phyloP scores from a whole-genome alignment of 2,888 invertebrate genomes.

The Cyclophora punctaria region DNA sequence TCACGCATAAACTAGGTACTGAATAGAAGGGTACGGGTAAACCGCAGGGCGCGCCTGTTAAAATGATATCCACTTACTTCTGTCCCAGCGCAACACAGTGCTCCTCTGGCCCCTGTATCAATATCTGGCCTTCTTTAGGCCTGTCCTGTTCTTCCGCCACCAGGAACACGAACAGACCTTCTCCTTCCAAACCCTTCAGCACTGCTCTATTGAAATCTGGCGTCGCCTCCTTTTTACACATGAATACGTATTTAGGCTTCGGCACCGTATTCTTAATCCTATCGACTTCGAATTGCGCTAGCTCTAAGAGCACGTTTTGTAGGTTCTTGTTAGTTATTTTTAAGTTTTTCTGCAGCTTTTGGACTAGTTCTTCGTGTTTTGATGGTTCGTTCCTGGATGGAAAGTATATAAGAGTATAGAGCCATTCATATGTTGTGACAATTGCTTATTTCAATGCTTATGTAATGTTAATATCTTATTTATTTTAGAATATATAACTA shows the following conservation, averaged over 20 bases:
- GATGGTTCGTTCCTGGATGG: conserved; percentile 79
- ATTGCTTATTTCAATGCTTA: too few relatives aligned
- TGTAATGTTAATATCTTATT: too few relatives aligned
- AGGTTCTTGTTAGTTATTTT: conserved; percentile 79
- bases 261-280: conserved; percentile 68
- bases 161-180: conserved; percentile 78
- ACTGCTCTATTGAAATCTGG: conserved; percentile 83
- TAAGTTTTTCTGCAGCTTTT: conserved; percentile 81
- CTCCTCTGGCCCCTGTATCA: conserved; percentile 73
- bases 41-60: too few relatives aligned
- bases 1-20: too few relatives aligned
- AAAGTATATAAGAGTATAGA: too few relatives aligned
- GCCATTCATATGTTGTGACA: too few relatives aligned
- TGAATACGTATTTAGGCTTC: conserved; percentile 71
- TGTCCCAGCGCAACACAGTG: conserved; percentile 72
- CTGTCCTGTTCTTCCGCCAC: conserved; percentile 82
- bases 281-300: conserved; percentile 80
- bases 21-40: too few relatives aligned
- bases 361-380: conserved; percentile 81
- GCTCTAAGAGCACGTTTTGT: conserved; percentile 78
- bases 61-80: conserved; percentile 63
- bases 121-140: conserved; percentile 70
- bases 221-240: conserved; percentile 84
- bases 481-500: too few relatives aligned
- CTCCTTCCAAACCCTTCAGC: conserved; percentile 77